A percentile compares a stretch with the other conserved stretches of the same genome.
Conservation (phyloP, 2,797 vertebrate genomes). For the Enteromius viviparus region DNA sequence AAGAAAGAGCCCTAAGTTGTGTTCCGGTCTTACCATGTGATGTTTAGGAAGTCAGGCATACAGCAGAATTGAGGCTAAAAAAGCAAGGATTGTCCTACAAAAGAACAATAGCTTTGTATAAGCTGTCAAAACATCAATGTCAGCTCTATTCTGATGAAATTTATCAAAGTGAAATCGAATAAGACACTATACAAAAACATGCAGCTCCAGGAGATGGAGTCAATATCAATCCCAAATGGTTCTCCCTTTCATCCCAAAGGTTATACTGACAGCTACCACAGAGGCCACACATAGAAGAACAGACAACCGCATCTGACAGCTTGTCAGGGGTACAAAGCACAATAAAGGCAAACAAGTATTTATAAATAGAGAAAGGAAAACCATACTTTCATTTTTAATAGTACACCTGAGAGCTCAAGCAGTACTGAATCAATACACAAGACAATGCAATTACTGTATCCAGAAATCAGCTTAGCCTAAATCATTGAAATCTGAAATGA, state of each 20-base stretch:
- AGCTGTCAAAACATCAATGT: slow-evolving; percentile 8
- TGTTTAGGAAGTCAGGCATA: not conserved
- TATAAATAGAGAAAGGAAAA: slow-evolving; percentile 14
- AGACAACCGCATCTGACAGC: slow-evolving; percentile 63
- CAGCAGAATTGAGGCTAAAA: not conserved
- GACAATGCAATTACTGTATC: not conserved
- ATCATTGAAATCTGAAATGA: not conserved
- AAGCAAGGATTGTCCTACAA: not conserved
- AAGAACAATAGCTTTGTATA: not conserved
- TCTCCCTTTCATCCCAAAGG: slow-evolving; percentile 39
- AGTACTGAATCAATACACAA: slow-evolving; percentile 1
- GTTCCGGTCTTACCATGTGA: not conserved
- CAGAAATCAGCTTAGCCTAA: not conserved
- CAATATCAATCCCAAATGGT: not conserved
- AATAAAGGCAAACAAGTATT: slow-evolving; percentile 26
- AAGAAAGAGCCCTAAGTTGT: not conserved
- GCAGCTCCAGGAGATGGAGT: slow-evolving; percentile 9
- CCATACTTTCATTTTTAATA: not conserved
- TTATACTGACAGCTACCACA: slow-evolving; percentile 38
- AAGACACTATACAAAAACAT: slow-evolving; percentile 14
- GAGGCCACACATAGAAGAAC: slow-evolving; percentile 37
- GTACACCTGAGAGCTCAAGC: not conserved
- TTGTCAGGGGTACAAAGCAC: slow-evolving; percentile 51
- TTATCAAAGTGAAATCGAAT: slow-evolving; percentile 33
- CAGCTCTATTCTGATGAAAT: slow-evolving; percentile 9